Conservation (phyloP, 2,797 vertebrate genomes). For the Rhyacichthys aspro region DNA sequence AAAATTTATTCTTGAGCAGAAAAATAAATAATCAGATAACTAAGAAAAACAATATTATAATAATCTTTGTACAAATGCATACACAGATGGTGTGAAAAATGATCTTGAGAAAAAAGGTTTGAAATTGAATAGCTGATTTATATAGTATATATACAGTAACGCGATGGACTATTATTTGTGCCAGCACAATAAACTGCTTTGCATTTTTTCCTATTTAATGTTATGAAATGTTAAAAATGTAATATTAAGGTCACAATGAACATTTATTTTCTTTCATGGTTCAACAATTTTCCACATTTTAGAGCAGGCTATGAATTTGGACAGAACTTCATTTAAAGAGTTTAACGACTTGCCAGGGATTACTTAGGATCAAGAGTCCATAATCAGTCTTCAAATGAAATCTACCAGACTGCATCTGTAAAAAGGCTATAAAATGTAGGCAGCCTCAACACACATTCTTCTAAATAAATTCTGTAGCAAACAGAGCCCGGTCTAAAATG, state of each 20-base stretch:
- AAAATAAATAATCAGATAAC: too few relatives aligned
- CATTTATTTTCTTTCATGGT: constrained; percentile 8
- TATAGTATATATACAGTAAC: background rate
- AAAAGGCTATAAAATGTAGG: background rate
- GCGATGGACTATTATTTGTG: background rate
- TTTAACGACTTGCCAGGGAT: constrained; percentile 12
- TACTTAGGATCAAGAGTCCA: background rate
- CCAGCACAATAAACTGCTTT: background rate
- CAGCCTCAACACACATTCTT: background rate
- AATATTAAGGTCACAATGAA: background rate
- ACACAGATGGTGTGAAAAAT: too few relatives aligned
- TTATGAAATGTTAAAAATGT: background rate
- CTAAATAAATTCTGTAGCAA: background rate
- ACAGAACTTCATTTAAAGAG: constrained; percentile 19
- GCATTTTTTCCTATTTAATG: background rate
- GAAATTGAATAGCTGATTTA: background rate
- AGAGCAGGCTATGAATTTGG: background rate
- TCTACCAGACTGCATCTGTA: background rate
- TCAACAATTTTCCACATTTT: constrained; percentile 24
- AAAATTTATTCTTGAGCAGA: too few relatives aligned
- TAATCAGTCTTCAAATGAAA: background rate
- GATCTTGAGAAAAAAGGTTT: too few relatives aligned
- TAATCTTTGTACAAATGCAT: too few relatives aligned
- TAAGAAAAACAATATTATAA: too few relatives aligned
- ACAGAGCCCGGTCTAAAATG: background rate